Evolutionary conservation across 2,888 invertebrate genomes (phyloP).

Genomic region (Clunio marinus): DNA sequence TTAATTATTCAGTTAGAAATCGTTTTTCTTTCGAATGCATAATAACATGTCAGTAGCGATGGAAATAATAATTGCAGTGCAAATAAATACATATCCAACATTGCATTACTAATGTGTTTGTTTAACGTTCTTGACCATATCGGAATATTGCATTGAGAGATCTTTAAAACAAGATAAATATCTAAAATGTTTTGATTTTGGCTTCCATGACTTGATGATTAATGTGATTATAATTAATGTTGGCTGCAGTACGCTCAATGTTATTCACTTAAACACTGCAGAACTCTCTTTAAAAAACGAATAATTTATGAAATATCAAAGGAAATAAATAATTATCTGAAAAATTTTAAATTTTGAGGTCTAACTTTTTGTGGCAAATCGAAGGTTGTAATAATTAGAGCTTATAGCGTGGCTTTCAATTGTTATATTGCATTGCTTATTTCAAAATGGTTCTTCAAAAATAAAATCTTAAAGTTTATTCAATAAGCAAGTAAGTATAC

Average conservation of each 20-base stretch:
- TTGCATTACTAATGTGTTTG: not conserved
- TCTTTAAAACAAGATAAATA: not conserved
- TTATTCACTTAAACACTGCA: not conserved
- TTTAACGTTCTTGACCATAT: conserved; percentile 12
- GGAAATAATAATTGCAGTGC: conserved; percentile 15
- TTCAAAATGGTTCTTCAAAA: too few relatives aligned
- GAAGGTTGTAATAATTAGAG: too few relatives aligned
- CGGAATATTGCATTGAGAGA: not conserved
- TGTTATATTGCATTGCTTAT: too few relatives aligned
- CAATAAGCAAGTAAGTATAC: too few relatives aligned
- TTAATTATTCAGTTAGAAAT: conserved; percentile 36
- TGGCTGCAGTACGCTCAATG: not conserved
- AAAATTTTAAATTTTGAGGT: not conserved
- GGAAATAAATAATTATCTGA: conserved; percentile 16
- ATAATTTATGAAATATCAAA: not conserved
- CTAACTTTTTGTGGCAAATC: not conserved
- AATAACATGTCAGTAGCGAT: conserved; percentile 15
- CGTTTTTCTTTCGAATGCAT: conserved; percentile 18
- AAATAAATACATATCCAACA: too few relatives aligned
- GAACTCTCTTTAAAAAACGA: not conserved
- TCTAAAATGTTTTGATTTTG: not conserved
- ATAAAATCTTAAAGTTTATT: too few relatives aligned
- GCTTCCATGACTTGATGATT: not conserved
- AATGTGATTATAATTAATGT: not conserved
- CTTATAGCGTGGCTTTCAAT: too few relatives aligned